Base-by-base conservation (phyloP, 64 coral and sea anemone species). In the Platygyra sinensis region DNA sequence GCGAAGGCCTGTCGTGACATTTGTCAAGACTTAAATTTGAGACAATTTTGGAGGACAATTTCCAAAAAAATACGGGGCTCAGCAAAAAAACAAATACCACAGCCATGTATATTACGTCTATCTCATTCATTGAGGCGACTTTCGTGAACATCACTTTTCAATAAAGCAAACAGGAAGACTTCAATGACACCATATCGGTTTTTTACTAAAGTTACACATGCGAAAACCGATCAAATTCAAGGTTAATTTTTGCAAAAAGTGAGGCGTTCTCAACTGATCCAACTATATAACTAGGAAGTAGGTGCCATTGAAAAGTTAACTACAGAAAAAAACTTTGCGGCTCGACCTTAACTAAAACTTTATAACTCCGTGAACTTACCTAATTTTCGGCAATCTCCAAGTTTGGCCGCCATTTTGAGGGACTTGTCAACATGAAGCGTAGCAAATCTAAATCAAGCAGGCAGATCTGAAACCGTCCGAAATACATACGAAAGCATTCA, bases 381-480 rank as follows among this genome's bases (percentile, higher is more conserved):
- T 74, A 30, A 74, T 74, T 74, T 74, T 74, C 72, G 28, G 72
- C 30, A 74, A 74, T 74, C 72, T 74, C 72, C 72, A 74, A 74
- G 72, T 74, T 74, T 36, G 0, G 72, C 72, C 72, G 28, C 72
- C 72, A 74, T 74, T 74, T 74, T 74, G 72, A 74, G 72, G 72
- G 72, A 74, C 72, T 74, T 74, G 72, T 74, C 72, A 74, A 74
- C 29, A 74, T 36, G 25, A 74, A 74, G 72, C 72, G 72, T 74
- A 74, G 2, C 72, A 36, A 30, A 74, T 74, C 36, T 30, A 74
- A 36, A 74, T 30, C 72, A 0, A 74, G 72, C 30, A 36, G 30
- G 72, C 29, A 36, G 29, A 74, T 74, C 72, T 74, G 36, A 74
- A 74, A 74, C 29, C 72, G 72, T 74, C 72, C 36, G 0, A 74